A percentile compares a stretch with the other conserved stretches of the same genome.
Conservation (phyloP, 2,888 invertebrate genomes). For the Sycophila texana region DNA sequence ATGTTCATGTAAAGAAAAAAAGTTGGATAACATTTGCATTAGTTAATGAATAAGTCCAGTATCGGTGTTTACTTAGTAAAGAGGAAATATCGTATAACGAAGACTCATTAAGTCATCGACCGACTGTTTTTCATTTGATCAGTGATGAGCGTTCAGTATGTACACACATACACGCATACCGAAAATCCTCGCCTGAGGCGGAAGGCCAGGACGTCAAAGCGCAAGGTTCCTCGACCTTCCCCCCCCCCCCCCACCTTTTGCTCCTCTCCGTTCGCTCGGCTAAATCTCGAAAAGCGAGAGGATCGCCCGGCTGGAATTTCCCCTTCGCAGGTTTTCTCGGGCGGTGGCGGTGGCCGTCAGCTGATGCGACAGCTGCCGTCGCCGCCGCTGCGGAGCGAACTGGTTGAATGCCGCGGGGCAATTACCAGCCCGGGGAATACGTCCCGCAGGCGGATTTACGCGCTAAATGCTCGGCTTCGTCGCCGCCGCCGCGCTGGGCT, state of each 20-base stretch:
- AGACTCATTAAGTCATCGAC: constrained; percentile 21
- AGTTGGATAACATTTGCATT: constrained; percentile 7
- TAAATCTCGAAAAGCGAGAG: constrained; percentile 2
- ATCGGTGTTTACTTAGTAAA: not conserved
- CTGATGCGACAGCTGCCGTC: constrained; percentile 53
- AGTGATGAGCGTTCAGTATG: not conserved
- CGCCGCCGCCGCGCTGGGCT: not conserved
- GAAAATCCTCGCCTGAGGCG: constrained; percentile 16
- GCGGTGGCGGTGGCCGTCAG: constrained; percentile 23
- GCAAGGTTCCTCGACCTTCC: not conserved
- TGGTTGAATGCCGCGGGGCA: constrained; percentile 29
- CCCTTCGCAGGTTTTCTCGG: not conserved
- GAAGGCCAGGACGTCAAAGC: not conserved
- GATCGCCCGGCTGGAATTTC: not conserved
- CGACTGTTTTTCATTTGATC: not conserved
- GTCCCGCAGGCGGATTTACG: constrained; percentile 18
- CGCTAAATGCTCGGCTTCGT: too few relatives aligned
- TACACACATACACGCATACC: not conserved
- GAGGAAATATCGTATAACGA: not conserved
- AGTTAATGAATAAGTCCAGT: not conserved
- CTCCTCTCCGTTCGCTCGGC: not conserved
- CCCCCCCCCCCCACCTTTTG: not conserved
- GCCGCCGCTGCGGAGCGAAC: not conserved
- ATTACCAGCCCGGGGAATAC: constrained; percentile 7
- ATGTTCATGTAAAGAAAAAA: too few relatives aligned